phyloP scores from a whole-genome alignment of 2,113 vertebrate genomes.

The Ibidorhyncha struthersii region DNA sequence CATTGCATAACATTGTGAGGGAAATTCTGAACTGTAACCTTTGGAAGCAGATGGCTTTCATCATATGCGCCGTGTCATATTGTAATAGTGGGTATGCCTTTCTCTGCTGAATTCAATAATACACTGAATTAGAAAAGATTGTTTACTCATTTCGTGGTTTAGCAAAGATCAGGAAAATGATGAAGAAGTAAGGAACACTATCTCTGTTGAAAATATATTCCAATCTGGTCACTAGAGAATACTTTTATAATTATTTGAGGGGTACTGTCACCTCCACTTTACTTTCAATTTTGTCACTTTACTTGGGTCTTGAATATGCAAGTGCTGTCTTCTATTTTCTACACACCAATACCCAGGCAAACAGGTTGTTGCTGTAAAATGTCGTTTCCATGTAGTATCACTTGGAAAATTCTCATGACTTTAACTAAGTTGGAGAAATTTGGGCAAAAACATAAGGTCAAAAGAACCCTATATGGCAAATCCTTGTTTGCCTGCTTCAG shows the following conservation, averaged over 20 bases:
- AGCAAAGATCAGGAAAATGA: not conserved
- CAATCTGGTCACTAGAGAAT: not conserved
- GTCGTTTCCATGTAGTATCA: constrained; percentile 46
- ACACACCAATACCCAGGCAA: not conserved
- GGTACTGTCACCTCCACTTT: not conserved
- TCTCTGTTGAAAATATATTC: not conserved
- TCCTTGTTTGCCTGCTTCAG: not conserved
- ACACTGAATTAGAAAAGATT: not conserved
- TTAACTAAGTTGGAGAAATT: constrained; percentile 56
- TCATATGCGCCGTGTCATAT: constrained; percentile 1
- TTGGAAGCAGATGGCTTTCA: constrained; percentile 52
- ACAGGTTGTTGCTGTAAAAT: constrained; percentile 38
- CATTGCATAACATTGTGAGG: constrained; percentile 3
- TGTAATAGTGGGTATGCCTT: not conserved
- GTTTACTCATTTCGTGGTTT: not conserved
- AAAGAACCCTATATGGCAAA: constrained; percentile 24
- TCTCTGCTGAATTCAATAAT: not conserved
- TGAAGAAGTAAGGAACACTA: not conserved
- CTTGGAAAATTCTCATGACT: constrained; percentile 32
- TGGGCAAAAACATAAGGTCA: constrained; percentile 50
- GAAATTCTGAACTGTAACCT: constrained; percentile 24
- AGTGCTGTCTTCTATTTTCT: constrained; percentile 3
- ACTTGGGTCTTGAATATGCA: not conserved
- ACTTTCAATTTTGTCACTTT: not conserved
- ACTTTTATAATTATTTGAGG: not conserved